A percentile compares a stretch with the other conserved stretches of the same genome.
Conservation (phyloP, 2,113 vertebrate genomes). For the Tyto alba region DNA sequence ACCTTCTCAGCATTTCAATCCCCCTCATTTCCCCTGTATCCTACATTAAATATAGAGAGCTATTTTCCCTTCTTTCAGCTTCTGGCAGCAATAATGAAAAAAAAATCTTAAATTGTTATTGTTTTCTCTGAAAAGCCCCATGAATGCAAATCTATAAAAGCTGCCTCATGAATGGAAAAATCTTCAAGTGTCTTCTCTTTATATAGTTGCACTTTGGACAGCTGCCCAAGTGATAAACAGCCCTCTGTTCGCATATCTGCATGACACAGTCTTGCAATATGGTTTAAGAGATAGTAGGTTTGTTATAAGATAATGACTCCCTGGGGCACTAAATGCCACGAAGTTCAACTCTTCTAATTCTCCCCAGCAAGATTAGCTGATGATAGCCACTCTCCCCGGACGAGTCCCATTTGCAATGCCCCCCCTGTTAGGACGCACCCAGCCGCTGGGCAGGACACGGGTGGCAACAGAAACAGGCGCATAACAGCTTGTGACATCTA, state of each 20-base stretch:
- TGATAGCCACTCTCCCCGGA: slow-evolving; percentile 15
- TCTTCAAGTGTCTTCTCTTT: slow-evolving; percentile 44
- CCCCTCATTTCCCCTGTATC: slow-evolving; percentile 10
- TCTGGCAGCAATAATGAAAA: slow-evolving; percentile 44
- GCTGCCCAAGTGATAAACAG: slow-evolving; percentile 58
- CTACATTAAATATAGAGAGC: slow-evolving; percentile 31
- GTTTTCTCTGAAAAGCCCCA: slow-evolving; percentile 56
- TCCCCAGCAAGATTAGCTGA: slow-evolving; percentile 42
- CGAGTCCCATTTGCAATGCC: background rate
- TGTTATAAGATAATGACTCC: slow-evolving; percentile 57
- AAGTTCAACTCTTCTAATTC: slow-evolving; percentile 46
- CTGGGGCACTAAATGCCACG: slow-evolving; percentile 2
- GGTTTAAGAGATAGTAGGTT: slow-evolving; percentile 56
- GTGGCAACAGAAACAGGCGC: background rate
- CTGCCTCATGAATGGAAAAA: slow-evolving; percentile 49
- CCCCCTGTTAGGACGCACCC: background rate
- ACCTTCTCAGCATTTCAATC: slow-evolving; percentile 31
- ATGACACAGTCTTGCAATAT: slow-evolving; percentile 51
- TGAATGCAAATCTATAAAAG: slow-evolving; percentile 51
- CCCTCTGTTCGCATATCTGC: slow-evolving; percentile 11
- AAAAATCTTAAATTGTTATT: slow-evolving; percentile 54
- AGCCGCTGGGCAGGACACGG: background rate
- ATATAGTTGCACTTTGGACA: slow-evolving; percentile 33
- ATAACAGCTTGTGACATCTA: background rate
- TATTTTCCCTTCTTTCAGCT: slow-evolving; percentile 35